phyloP scores from a whole-genome alignment of 2,113 vertebrate genomes.

The Gila orcuttii region DNA sequence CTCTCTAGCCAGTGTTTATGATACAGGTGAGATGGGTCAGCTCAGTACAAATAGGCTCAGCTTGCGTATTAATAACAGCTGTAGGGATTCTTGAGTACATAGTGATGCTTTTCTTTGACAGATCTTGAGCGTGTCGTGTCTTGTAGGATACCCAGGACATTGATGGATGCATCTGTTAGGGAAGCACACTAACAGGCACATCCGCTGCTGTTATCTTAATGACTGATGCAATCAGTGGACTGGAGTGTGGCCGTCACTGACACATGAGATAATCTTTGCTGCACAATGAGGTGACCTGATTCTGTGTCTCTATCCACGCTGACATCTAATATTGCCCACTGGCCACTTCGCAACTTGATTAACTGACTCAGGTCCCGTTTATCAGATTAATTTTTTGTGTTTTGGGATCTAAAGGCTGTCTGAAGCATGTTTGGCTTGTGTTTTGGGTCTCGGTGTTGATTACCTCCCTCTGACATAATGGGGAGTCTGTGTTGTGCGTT shows the following conservation, averaged over 20 bases:
- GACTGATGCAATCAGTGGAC: slow-evolving; percentile 58
- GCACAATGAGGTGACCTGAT: slow-evolving; percentile 11
- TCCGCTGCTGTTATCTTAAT: slow-evolving; percentile 44
- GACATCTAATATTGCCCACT: slow-evolving; percentile 1
- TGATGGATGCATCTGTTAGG: background rate
- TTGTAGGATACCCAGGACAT: background rate
- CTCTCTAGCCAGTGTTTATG: background rate
- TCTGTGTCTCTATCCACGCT: slow-evolving; percentile 4
- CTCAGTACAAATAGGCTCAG: background rate
- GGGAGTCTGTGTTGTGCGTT: background rate
- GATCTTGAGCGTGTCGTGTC: background rate
- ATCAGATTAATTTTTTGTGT: background rate
- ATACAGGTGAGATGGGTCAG: background rate
- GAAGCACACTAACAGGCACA: slow-evolving; percentile 3
- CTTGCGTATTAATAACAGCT: background rate
- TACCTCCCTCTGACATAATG: slow-evolving; percentile 16
- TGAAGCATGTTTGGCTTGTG: background rate
- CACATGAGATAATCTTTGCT: slow-evolving; percentile 36
- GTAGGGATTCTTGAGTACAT: background rate
- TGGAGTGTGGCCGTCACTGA: slow-evolving; percentile 41
- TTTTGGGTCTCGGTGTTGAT: background rate
- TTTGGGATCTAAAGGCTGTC: slow-evolving; percentile 5
- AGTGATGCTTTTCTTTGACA: background rate
- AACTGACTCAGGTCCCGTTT: background rate
- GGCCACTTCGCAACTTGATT: slow-evolving; percentile 31